Evolutionary conservation across 30 jellyfish, hydroid and myxozoan species (phyloP).

Genomic region (Aurelia sp.): DNA sequence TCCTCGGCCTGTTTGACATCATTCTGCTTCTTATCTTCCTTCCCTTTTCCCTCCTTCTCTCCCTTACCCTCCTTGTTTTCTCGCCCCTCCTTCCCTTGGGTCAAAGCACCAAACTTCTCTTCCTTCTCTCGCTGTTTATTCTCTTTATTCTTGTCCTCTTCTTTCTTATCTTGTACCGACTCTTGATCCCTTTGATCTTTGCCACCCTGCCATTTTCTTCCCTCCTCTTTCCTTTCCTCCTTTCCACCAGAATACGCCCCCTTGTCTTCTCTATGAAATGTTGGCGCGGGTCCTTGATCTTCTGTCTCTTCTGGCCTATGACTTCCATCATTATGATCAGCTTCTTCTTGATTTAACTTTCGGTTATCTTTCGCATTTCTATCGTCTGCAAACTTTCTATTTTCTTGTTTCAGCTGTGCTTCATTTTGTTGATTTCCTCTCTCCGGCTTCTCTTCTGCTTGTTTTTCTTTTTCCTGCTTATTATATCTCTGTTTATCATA

Average conservation of each 20-base stretch:
- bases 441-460: slow-evolving; percentile 11
- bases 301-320: slow-evolving; percentile 25
- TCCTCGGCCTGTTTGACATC: slow-evolving; percentile 44
- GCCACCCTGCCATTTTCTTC: not conserved
- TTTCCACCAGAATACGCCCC: slow-evolving; percentile 17
- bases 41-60: slow-evolving; percentile 12
- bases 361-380: not conserved
- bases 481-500: slow-evolving; percentile 12
- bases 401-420: slow-evolving; percentile 10
- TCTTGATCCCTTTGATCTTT: too few relatives aligned
- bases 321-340: slow-evolving; percentile 16
- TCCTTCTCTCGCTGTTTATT: slow-evolving; percentile 4
- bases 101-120: slow-evolving; percentile 49
- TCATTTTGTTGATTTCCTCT: not conserved
- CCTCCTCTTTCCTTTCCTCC: not conserved
- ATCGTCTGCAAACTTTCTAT: not conserved
- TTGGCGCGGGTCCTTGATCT: slow-evolving; percentile 52
- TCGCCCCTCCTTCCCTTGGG: slow-evolving; percentile 2
- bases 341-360: slow-evolving; percentile 15
- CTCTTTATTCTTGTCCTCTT: not conserved
- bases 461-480: slow-evolving; percentile 25
- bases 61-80: not conserved
- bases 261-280: not conserved
- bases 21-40: not conserved
- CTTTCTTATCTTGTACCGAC: not conserved